These are phyloP conservation scores for Antheraea yamamai DNA, from an alignment of 2,888 invertebrate species.

Conservation along the genomic window DNA sequence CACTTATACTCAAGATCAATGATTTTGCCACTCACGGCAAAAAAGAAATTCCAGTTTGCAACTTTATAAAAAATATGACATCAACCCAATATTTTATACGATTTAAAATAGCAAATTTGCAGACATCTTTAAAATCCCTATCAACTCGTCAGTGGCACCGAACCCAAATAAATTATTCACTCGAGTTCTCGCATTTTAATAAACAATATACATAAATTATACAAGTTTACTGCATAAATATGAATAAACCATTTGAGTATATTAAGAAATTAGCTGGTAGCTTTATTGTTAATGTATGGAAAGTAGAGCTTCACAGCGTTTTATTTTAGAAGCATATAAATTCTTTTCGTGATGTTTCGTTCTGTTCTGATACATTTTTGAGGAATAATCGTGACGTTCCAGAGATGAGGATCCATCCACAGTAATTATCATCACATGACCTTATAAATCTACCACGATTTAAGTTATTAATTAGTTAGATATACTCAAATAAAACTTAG, in stretches of 20 bases:
- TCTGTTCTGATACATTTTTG: too few species aligned
- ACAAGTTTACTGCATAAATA: slow-evolving; percentile 18
- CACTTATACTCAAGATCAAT: too few species aligned
- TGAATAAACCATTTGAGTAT: slow-evolving; percentile 18
- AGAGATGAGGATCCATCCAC: too few species aligned
- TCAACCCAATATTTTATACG: not conserved
- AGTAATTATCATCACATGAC: too few species aligned
- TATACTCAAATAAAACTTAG: too few species aligned
- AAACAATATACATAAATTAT: slow-evolving; percentile 23
- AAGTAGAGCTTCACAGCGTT: not conserved
- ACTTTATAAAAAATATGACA: not conserved
- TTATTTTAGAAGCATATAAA: not conserved
- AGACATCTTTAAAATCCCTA: not conserved
- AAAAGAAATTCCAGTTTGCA: not conserved
- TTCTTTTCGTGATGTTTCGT: too few species aligned
- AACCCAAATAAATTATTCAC: slow-evolving; percentile 19
- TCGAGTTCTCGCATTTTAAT: slow-evolving; percentile 22
- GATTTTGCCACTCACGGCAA: too few species aligned
- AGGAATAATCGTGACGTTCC: too few species aligned
- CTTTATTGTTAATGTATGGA: not conserved
- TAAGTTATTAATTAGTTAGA: too few species aligned
- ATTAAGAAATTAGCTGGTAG: not conserved
- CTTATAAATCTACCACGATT: too few species aligned
- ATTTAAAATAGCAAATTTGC: not conserved
- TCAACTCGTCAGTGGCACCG: not conserved